Conservation (phyloP, 1,140 invertebrate species). For the Hormaphis cornu region DNA sequence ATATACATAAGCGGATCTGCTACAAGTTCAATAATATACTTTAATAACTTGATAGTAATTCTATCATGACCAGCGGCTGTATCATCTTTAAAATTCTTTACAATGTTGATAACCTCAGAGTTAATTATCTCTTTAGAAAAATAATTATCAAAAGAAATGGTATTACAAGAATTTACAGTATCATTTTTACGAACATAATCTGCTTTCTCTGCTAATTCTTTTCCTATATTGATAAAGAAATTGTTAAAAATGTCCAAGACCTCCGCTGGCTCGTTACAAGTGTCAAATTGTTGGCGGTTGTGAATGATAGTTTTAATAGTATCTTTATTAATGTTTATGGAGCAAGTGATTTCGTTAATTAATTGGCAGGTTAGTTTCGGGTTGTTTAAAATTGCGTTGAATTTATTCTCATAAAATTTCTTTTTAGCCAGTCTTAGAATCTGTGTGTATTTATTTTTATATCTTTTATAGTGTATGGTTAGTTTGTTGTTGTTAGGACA, state of each 20-base stretch:
- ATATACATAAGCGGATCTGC: conserved; percentile 27
- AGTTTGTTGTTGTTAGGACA: not conserved
- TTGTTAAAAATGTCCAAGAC: conserved; percentile 1
- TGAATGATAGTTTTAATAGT: not conserved
- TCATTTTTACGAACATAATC: not conserved
- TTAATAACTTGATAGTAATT: conserved; percentile 24
- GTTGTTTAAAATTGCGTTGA: not conserved
- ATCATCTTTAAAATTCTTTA: conserved; percentile 14
- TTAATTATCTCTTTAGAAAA: not conserved
- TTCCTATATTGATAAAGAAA: conserved; percentile 5
- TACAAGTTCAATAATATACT: conserved; percentile 18
- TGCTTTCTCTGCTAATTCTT: conserved; percentile 5
- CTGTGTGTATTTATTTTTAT: not conserved
- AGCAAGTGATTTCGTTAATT: not conserved
- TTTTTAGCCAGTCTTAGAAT: not conserved
- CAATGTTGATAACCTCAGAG: not conserved
- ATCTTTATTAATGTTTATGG: not conserved
- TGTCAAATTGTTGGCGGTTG: not conserved
- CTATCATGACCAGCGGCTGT: conserved; percentile 25
- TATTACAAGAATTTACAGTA: not conserved
- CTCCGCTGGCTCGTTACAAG: not conserved
- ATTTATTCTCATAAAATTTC: not conserved
- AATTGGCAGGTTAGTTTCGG: not conserved
- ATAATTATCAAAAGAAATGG: not conserved
- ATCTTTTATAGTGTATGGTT: conserved; percentile 4